Evolutionary conservation across 1,140 invertebrate species (phyloP).

Genomic region (Aphaenogaster floridana): DNA sequence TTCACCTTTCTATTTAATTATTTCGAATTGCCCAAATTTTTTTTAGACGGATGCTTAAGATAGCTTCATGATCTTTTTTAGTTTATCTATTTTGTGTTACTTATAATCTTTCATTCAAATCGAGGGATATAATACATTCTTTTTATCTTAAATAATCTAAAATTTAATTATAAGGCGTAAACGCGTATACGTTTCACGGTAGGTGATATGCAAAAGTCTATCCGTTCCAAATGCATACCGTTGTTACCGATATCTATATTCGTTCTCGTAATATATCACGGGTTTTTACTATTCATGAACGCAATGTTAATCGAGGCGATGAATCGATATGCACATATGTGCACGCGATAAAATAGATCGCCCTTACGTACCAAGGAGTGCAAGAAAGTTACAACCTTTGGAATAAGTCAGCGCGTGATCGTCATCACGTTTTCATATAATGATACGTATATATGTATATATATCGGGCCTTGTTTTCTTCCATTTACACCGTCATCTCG

Average conservation of each 20-base stretch:
- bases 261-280: background rate
- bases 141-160: background rate
- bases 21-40: background rate
- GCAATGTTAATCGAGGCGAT: constrained; percentile 10
- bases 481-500: constrained; percentile 60
- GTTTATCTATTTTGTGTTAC: too few species aligned
- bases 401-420: background rate
- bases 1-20: background rate
- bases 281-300: background rate
- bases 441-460: background rate
- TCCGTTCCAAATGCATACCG: constrained; percentile 2
- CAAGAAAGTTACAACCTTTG: constrained; percentile 14
- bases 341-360: constrained; percentile 24
- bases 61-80: background rate
- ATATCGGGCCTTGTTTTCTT: constrained; percentile 47
- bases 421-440: background rate
- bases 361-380: background rate
- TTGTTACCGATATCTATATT: background rate
- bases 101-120: background rate
- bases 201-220: background rate
- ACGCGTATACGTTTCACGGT: background rate
- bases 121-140: background rate
- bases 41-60: background rate
- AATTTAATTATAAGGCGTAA: constrained; percentile 13
- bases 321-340: background rate